phyloP scores from a whole-genome alignment of 2,888 invertebrate genomes.

The Rotaria sp. region DNA sequence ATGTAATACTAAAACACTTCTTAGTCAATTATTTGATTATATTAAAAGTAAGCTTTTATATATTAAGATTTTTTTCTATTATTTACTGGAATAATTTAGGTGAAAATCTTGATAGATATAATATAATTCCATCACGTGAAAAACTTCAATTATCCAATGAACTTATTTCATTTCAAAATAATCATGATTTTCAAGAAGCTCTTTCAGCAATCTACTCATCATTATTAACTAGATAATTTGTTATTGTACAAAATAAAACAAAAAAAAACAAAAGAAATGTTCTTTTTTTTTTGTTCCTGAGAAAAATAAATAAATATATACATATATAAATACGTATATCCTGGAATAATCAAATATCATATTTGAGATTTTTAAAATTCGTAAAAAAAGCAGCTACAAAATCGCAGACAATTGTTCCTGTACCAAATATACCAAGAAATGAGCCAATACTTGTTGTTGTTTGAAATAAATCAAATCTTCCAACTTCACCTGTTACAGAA shows the following conservation, averaged over 20 bases:
- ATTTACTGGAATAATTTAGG: not conserved
- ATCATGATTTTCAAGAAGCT: slow-evolving; percentile 18
- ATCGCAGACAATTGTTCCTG: not conserved
- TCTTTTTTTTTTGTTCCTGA: not conserved
- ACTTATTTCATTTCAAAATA: not conserved
- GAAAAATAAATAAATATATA: not conserved
- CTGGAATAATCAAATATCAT: not conserved
- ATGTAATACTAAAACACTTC: slow-evolving; percentile 22
- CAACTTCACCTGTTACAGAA: slow-evolving; percentile 22
- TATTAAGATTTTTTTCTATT: not conserved
- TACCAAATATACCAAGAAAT: not conserved
- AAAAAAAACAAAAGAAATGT: not conserved
- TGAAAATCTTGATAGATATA: slow-evolving; percentile 14
- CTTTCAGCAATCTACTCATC: not conserved
- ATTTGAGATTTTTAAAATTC: slow-evolving; percentile 4
- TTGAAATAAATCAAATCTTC: not conserved
- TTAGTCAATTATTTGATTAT: slow-evolving; percentile 27
- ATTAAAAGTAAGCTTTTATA: not conserved
- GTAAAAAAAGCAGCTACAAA: slow-evolving; percentile 18
- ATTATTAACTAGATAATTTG: not conserved
- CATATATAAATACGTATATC: not conserved
- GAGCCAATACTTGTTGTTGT: slow-evolving; percentile 18
- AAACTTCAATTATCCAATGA: not conserved
- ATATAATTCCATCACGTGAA: slow-evolving; percentile 23
- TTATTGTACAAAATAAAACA: not conserved